Conservation (phyloP, 2,888 invertebrate species). For the Phortica magna region DNA sequence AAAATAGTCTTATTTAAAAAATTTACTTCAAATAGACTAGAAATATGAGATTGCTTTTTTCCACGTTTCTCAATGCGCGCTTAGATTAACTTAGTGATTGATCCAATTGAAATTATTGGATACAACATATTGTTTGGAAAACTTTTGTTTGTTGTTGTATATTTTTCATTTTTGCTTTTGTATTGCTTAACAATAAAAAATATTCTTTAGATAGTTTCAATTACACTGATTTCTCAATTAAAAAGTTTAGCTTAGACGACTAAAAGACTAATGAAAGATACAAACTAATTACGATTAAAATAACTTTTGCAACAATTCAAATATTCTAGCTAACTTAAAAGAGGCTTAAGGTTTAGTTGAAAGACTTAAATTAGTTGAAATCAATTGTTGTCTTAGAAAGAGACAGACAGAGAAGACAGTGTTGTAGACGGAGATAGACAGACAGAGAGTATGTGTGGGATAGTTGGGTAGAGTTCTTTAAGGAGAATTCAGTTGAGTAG, state of each 20-base stretch:
- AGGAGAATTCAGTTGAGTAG: constrained; percentile 43
- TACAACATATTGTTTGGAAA: constrained; percentile 53
- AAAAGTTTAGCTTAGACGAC: constrained; percentile 8
- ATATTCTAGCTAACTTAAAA: constrained; percentile 66
- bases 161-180: constrained; percentile 45
- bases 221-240: neutral
- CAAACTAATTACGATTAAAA: constrained; percentile 41
- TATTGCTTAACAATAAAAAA: constrained; percentile 33
- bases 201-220: neutral
- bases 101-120: neutral
- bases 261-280: constrained; percentile 11
- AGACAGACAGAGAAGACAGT: neutral
- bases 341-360: constrained; percentile 47
- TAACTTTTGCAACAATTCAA: constrained; percentile 61
- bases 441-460: neutral
- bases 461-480: neutral
- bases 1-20: constrained; percentile 17
- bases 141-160: constrained; percentile 66
- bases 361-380: constrained; percentile 46
- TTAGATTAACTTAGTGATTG: neutral
- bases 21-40: neutral
- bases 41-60: too few relatives aligned
- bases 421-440: constrained; percentile 22
- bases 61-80: neutral
- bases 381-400: constrained; percentile 4